Base-by-base conservation (phyloP, 2,888 invertebrate genomes). In the Euzophera pinguis region DNA sequence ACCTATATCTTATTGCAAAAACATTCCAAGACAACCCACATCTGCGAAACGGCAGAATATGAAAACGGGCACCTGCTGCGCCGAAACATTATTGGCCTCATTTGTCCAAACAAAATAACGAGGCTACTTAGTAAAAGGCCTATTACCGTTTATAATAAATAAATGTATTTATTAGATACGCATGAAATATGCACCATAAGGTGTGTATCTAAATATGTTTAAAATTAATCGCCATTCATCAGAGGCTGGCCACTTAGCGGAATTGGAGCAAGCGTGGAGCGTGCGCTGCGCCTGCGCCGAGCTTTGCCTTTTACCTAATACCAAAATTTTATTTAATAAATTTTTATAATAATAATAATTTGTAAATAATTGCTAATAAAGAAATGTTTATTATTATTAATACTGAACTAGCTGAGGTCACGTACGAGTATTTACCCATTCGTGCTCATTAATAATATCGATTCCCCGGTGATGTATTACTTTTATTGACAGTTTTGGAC, bases 161-260 rank as follows among this genome's bases (percentile, higher is more conserved):
- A 32, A 32, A 32, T 32, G 10, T 8, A 9, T 42, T 27, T 14
- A 14, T 27, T 14, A 39, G 37, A 49, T 49, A 50, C 32, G 49
- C 29, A 38, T 41, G 41, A 50, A 39, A 50, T 64, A 71, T 65
- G 58, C 58, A 57, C 62, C 66, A 71, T 75, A 73, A 74, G 70
- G 70, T 61, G 64, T 63, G 62, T 71, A 73, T 68, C 75, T 77
- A n/a, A n/a, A n/a, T n/a, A 67, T 56, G 64, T 62, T 62, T 58
- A 54, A 62, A 75, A 70, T 71, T 71, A 71, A 73, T 71, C 63
- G 69, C 71, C 73, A 81, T 82, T 78, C 75, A 74, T 84, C 81
- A 78, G 67, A 62, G 59, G 62, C 61, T 61, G 68, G 67, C 72
- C 83, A 82, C 80, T 84, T 79, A 81, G 71, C 57, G 48, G 63